Conservation (phyloP, 2,797 vertebrate genomes). For the Sebastes itinus region DNA sequence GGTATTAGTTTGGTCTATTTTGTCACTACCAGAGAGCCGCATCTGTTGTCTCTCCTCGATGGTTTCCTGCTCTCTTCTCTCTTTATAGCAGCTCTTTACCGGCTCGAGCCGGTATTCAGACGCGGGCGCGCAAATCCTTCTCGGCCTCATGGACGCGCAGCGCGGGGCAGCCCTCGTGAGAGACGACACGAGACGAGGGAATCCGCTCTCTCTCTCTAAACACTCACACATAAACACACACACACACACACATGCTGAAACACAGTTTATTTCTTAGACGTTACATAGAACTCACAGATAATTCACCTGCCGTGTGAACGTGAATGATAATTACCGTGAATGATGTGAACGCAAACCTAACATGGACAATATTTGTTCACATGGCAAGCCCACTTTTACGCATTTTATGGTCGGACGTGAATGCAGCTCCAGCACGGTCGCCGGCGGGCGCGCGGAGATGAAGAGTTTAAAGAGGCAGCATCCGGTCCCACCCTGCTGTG, state of each 20-base stretch:
- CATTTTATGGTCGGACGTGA: not conserved
- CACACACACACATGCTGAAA: no score
- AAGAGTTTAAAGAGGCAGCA: slow-evolving; percentile 42
- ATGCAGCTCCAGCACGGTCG: not conserved
- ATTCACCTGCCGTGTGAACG: not conserved
- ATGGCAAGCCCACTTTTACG: not conserved
- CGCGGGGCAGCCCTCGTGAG: not conserved
- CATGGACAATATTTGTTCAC: not conserved
- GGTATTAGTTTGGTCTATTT: not conserved
- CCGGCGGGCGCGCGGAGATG: not conserved
- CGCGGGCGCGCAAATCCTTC: slow-evolving; percentile 40
- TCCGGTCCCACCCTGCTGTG: not conserved
- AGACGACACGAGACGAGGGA: not conserved
- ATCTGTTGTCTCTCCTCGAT: not conserved
- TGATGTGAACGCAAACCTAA: not conserved
- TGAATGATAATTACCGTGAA: no score
- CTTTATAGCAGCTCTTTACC: slow-evolving; percentile 65
- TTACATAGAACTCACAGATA: not conserved
- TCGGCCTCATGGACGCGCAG: slow-evolving; percentile 49
- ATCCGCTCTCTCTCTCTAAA: no score
- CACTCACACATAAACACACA: not conserved
- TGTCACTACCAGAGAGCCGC: not conserved
- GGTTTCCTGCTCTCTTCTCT: not conserved
- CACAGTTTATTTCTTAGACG: no score
- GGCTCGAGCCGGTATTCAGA: slow-evolving; percentile 79